phyloP scores from a whole-genome alignment of 1,140 invertebrate species.

The Eufriesea mexicana region DNA sequence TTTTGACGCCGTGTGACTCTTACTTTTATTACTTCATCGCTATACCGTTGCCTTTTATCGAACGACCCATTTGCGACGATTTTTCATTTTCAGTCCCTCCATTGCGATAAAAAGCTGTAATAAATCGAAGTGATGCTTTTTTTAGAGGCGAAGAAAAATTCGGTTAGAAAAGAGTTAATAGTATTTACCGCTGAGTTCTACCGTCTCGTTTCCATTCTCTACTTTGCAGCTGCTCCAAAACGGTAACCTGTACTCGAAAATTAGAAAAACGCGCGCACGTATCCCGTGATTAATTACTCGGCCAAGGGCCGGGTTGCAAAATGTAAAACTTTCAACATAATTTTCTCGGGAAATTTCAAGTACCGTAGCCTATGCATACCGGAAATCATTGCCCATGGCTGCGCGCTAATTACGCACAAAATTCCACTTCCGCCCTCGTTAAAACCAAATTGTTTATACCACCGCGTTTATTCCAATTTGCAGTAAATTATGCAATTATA shows the following conservation, averaged over 20 bases:
- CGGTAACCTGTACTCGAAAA: neutral
- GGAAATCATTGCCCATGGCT: neutral
- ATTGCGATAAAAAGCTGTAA: neutral
- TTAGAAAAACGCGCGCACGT: neutral
- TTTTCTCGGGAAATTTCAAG: neutral
- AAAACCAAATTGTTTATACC: constrained; percentile 11
- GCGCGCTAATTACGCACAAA: constrained; percentile 5
- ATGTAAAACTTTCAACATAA: neutral
- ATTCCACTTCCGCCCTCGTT: neutral
- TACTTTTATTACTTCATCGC: neutral
- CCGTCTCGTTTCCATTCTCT: too few relatives aligned
- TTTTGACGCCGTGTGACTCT: neutral
- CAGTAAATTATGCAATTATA: constrained; percentile 3
- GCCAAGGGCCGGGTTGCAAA: neutral
- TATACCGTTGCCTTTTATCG: neutral
- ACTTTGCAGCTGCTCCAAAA: neutral
- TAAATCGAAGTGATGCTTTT: neutral
- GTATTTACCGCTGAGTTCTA: too few relatives aligned
- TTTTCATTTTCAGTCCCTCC: neutral
- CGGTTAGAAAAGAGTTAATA: too few relatives aligned
- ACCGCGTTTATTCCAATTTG: neutral
- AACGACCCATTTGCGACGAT: neutral
- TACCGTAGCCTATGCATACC: neutral
- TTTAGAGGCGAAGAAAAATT: neutral
- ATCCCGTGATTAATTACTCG: neutral